phyloP scores from a whole-genome alignment of 2,113 vertebrate species.

The Paedocypris sp. region DNA sequence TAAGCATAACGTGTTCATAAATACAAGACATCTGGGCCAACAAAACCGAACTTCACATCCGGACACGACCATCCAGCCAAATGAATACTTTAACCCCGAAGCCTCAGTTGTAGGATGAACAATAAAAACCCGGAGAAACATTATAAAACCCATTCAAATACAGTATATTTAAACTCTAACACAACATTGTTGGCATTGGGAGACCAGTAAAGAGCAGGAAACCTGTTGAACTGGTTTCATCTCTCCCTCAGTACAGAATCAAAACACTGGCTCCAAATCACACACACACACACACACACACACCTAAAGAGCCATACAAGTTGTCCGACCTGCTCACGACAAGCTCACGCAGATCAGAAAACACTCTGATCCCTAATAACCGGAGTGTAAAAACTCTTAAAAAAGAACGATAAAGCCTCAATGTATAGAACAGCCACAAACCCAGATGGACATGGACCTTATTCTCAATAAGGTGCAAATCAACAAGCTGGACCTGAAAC shows the following conservation, averaged over 20 bases:
- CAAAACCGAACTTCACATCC: conserved; percentile 19
- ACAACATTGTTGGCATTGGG: no score
- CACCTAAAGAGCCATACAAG: no score
- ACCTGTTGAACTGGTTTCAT: neutral
- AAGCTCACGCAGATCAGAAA: no score
- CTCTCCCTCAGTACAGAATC: no score
- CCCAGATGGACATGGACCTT: neutral
- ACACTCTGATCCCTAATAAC: no score
- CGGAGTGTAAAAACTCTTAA: neutral
- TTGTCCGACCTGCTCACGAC: no score
- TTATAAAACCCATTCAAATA: no score
- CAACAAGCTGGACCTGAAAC: conserved; percentile 4
- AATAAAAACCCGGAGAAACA: neutral
- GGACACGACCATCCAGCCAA: conserved; percentile 22
- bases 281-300: no score
- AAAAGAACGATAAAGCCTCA: neutral
- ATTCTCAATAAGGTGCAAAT: conserved; percentile 5
- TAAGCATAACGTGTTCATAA: conserved; percentile 15
- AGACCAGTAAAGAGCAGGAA: neutral
- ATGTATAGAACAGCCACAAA: conserved; percentile 20
- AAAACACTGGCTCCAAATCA: no score
- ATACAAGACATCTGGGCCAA: conserved; percentile 28
- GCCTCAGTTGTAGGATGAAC: neutral
- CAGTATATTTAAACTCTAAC: no score
- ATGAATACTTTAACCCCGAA: conserved; percentile 5